These are phyloP conservation scores for Rallus limicola DNA, from an alignment of 2,113 vertebrate species.

Conservation along the genomic window DNA sequence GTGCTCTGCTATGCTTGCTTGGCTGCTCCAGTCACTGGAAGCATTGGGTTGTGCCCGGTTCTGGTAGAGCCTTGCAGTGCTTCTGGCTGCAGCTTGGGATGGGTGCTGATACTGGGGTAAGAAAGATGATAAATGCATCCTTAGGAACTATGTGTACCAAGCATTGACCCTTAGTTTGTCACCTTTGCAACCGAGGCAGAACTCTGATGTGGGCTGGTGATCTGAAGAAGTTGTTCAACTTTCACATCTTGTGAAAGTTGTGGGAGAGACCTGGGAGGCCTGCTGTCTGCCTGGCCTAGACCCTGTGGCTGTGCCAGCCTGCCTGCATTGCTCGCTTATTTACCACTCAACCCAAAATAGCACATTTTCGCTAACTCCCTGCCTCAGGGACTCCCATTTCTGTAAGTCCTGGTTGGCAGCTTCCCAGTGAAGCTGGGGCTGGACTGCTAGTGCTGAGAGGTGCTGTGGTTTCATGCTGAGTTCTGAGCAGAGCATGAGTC, in stretches of 20 bases:
- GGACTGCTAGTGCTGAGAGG: background rate
- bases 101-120: background rate
- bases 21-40: rapidly evolving
- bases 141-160: rapidly evolving
- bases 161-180: rapidly evolving
- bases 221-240: background rate
- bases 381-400: background rate
- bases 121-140: rapidly evolving
- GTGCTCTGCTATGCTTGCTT: rapidly evolving
- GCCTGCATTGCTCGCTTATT: rapidly evolving
- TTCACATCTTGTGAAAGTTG: rapidly evolving
- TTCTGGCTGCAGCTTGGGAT: background rate
- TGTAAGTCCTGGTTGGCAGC: background rate
- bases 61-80: background rate
- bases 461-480: background rate
- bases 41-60: background rate
- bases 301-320: background rate
- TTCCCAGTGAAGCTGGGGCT: background rate
- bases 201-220: background rate
- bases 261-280: too few relatives aligned
- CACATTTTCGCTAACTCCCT: rapidly evolving
- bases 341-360: background rate
- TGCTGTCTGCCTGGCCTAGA: background rate
- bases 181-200: rapidly evolving
- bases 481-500: background rate